Base-by-base conservation (phyloP, 2,113 vertebrate species). In the Ramphastos sulfuratus region DNA sequence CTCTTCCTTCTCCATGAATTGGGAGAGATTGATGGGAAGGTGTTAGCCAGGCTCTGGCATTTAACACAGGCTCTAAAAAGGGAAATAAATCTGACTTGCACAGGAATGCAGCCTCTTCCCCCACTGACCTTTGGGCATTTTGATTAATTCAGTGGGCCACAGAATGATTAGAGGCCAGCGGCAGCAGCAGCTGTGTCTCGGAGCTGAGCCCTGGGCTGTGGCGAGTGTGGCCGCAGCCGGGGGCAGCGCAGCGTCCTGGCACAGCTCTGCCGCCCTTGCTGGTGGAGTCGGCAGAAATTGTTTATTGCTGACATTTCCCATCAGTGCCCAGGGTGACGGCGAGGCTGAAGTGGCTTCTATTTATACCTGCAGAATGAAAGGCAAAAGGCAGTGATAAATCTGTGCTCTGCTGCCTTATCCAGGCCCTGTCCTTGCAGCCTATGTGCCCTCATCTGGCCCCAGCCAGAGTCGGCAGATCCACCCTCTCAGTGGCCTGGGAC, bases 281-380 rank as follows among this genome's bases (percentile, higher is more conserved):
- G 64, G n/a, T 7, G 12, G 18, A 59, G 60, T 8, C 9, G 6
- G 89, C 86, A 95, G 71, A 31, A 93, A 81, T 81, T 87, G 84
- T 59, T 87, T 20, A 52, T 56, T 66, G 89, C 87, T 88, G 92
- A 59, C 93, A 86, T 76, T 87, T 91, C 90, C 92, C n/a, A 28
- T 33, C 93, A 67, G 82, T 1, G 15, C 69, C 79, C 84, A 63
- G 86, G 84, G 71, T 54, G 78, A 75, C 4, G 25, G 87, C 27
- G 8, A 85, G 85, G 79, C 92, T 91, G 85, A 21, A 89, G 92
- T 20, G 56, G 90, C 48, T 94, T 60, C 95, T 93, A 66, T 97
- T 92, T 93, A 91, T 96, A 94, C 95, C 95, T 81, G 87, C 4
- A 19, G 92, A 91, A 85, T 64, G 77, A 93, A 89, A 91, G 78